Percentiles rank a stretch among this genome's conserved stretches.
phyloP scores from a whole-genome alignment of 2,888 invertebrate genomes.

The Nudaria mundana region DNA sequence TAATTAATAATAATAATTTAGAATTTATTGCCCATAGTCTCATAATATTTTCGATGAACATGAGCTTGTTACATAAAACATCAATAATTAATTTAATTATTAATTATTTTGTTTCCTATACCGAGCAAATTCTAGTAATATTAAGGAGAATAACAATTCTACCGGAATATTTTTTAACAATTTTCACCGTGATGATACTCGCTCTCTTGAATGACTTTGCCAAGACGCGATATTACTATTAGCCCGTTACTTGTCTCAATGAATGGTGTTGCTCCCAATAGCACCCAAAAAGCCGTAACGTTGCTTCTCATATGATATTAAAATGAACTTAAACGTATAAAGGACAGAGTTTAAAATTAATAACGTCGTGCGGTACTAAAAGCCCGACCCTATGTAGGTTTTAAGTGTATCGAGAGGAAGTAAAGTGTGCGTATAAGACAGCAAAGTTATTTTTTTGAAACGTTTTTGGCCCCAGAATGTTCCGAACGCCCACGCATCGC shows the following conservation, averaged over 20 bases:
- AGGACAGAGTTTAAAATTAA: conserved; percentile 39
- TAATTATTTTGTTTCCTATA: too few relatives aligned
- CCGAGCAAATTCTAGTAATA: too few relatives aligned
- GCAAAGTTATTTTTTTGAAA: conserved; percentile 54
- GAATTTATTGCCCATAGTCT: conserved; percentile 12
- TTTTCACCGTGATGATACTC: conserved; percentile 52
- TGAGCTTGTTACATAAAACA: too few relatives aligned
- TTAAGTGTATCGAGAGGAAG: conserved; percentile 50
- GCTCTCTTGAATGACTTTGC: conserved; percentile 70
- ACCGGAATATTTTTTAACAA: conserved; percentile 12
- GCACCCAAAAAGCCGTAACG: conserved; percentile 56
- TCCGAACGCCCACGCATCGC: conserved; percentile 64
- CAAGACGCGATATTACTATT: conserved; percentile 72
- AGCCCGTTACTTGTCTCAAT: conserved; percentile 78
- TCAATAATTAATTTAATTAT: too few relatives aligned
- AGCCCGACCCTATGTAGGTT: conserved; percentile 45
- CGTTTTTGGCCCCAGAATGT: conserved; percentile 49
- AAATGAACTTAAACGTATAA: conserved; percentile 37
- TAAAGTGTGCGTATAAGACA: conserved; percentile 60
- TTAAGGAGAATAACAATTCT: too few relatives aligned
- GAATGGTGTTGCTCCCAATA: conserved; percentile 66
- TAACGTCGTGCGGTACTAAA: conserved; percentile 18
- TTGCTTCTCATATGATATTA: conserved; percentile 33
- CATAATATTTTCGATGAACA: conserved; percentile 4
- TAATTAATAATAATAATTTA: conserved; percentile 17